Percentiles rank a stretch among this genome's conserved stretches.
phyloP scores from a whole-genome alignment of 2,888 invertebrate species.

The Eupsilia transversa region DNA sequence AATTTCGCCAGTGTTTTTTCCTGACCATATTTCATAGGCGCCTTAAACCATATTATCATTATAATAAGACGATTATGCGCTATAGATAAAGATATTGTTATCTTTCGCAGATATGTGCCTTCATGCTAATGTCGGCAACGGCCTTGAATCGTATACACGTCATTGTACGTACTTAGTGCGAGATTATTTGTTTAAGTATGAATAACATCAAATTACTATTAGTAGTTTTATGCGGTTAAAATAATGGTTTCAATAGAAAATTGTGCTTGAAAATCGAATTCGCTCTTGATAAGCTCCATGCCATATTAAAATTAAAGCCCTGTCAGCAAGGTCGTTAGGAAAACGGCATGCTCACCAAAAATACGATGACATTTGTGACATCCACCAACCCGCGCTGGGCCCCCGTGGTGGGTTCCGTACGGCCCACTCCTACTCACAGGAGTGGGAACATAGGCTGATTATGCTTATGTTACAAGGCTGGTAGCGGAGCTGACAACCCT shows the following conservation, averaged over 20 bases:
- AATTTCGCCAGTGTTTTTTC: no score
- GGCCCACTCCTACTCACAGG: no score
- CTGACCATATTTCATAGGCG: slow-evolving; percentile 17
- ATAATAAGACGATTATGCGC: slow-evolving; percentile 27
- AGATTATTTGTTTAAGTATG: slow-evolving; percentile 5
- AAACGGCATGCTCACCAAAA: background rate
- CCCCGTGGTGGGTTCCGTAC: no score
- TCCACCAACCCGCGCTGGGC: no score
- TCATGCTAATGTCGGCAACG: slow-evolving; percentile 17
- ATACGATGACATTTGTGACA: background rate
- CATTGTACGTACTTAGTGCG: background rate
- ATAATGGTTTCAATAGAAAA: background rate
- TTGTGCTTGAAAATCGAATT: background rate
- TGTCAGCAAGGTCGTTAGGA: background rate
- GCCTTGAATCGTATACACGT: slow-evolving; percentile 28
- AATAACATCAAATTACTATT: background rate
- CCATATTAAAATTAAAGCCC: background rate
- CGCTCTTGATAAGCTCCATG: background rate
- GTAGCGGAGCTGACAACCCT: no score
- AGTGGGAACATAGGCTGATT: no score
- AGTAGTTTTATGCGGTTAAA: background rate
- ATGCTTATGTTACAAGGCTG: no score
- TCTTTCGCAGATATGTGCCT: slow-evolving; percentile 26
- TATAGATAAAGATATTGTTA: slow-evolving; percentile 25
- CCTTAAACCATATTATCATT: slow-evolving; percentile 4